Evolutionary conservation across 30 jellyfish, hydroid and myxozoan genomes (phyloP).

Genomic region (Aurelia coerulea): DNA sequence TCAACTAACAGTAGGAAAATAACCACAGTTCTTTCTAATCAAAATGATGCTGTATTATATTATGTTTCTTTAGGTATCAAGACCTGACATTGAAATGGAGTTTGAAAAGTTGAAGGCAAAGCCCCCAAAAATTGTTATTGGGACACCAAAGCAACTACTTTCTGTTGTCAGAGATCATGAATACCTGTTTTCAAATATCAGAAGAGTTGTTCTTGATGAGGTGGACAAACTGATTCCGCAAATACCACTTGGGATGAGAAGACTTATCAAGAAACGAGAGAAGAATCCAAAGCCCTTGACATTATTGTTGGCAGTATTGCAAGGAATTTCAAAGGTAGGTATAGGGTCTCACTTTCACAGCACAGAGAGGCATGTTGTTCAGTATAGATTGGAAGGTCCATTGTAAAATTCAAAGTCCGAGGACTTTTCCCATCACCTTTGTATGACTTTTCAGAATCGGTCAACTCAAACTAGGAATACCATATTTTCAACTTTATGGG

Average conservation of each 20-base stretch:
- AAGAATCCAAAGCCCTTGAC: slow-evolving; percentile 75
- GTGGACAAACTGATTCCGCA: slow-evolving; percentile 91
- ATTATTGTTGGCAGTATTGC: slow-evolving; percentile 66
- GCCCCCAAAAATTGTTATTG: slow-evolving; percentile 78
- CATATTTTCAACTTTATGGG: too few species aligned
- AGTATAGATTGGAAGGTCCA: too few species aligned
- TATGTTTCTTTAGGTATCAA: slow-evolving; percentile 28
- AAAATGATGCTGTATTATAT: too few species aligned
- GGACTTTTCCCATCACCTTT: too few species aligned
- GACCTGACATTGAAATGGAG: slow-evolving; percentile 70
- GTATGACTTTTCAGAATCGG: too few species aligned
- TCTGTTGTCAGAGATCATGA: slow-evolving; percentile 66
- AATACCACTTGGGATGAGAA: slow-evolving; percentile 21
- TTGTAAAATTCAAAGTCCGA: too few species aligned
- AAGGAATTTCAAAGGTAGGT: slow-evolving; percentile 59
- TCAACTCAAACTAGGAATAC: too few species aligned
- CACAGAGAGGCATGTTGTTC: too few species aligned
- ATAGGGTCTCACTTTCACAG: too few species aligned
- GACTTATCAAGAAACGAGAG: slow-evolving; percentile 42
- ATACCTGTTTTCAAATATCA: slow-evolving; percentile 73
- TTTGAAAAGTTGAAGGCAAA: slow-evolving; percentile 57
- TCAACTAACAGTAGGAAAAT: too few species aligned
- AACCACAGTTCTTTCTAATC: too few species aligned
- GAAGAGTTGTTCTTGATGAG: slow-evolving; percentile 83
- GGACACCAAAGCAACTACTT: slow-evolving; percentile 84